These are phyloP conservation scores for Anomalospiza imberbis DNA, from an alignment of 2,797 vertebrate species.

Conservation along the genomic window DNA sequence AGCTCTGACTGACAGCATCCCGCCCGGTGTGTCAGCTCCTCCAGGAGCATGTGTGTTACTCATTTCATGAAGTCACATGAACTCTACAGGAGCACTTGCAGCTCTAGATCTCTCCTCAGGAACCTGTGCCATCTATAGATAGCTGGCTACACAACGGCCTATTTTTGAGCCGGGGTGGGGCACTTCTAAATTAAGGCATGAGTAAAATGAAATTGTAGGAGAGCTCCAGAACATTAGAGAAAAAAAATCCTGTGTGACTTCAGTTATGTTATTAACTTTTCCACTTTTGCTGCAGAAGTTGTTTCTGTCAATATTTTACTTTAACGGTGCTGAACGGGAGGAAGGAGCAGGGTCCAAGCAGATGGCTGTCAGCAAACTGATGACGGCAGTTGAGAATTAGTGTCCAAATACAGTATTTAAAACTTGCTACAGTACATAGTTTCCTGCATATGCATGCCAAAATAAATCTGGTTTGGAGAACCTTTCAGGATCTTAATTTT, in stretches of 20 bases:
- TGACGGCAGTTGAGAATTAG: constrained; percentile 74
- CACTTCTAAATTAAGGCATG: constrained; percentile 36
- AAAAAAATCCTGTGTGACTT: constrained; percentile 35
- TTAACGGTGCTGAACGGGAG: constrained; percentile 67
- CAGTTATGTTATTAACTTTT: constrained; percentile 61
- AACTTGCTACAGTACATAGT: constrained; percentile 74
- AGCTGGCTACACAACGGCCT: constrained; percentile 14
- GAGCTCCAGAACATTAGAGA: constrained; percentile 46
- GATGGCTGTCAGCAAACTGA: constrained; percentile 77
- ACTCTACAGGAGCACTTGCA: not conserved
- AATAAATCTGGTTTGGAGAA: constrained; percentile 75
- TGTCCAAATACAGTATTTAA: constrained; percentile 78
- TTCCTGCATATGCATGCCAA: constrained; percentile 73
- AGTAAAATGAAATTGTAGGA: constrained; percentile 44
- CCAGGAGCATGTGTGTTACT: not conserved
- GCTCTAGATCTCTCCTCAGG: not conserved
- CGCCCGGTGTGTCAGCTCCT: not conserved
- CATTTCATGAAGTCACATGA: not conserved
- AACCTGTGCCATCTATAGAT: constrained; percentile 48
- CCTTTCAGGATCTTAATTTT: constrained; percentile 67
- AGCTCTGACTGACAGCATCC: not conserved
- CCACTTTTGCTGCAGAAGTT: constrained; percentile 66
- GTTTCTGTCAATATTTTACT: constrained; percentile 73
- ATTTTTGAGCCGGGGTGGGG: constrained; percentile 36
- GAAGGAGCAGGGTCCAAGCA: constrained; percentile 74